A percentile compares a stretch with the other conserved stretches of the same genome.
Evolutionary conservation across 2,113 vertebrate genomes (phyloP).

Genomic region (Antidorcas marsupialis): DNA sequence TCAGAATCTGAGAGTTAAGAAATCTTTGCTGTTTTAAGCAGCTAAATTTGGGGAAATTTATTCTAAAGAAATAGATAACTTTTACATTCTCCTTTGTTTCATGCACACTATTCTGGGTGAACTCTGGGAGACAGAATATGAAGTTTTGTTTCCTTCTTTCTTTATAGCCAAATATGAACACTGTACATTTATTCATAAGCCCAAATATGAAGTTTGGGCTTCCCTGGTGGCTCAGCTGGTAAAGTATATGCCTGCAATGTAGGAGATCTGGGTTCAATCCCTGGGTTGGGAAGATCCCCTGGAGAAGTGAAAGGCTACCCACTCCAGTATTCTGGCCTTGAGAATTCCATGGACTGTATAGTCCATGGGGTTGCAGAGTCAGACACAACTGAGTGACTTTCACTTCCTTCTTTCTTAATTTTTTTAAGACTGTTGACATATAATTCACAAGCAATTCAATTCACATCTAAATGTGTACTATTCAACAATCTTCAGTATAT

Average conservation of each 20-base stretch:
- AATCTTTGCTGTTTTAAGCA: neutral
- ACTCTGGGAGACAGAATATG: neutral
- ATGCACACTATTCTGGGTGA: neutral
- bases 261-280: neutral
- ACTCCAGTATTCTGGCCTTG: neutral
- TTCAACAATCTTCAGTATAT: neutral
- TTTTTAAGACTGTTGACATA: neutral
- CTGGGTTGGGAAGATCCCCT: neutral
- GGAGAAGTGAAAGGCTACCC: neutral
- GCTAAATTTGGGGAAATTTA: neutral
- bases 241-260: neutral
- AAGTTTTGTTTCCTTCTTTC: neutral
- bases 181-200: neutral
- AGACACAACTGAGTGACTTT: neutral
- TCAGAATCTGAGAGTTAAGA: neutral
- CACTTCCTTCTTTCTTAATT: neutral
- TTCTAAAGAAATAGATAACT: neutral
- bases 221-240: neutral
- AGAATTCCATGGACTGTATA: neutral
- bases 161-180: neutral
- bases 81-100: neutral
- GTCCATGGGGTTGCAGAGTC: neutral
- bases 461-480: neutral
- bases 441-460: neutral
- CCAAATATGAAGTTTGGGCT: neutral